Evolutionary conservation across 2,797 vertebrate genomes (phyloP), one percentile per base, ranked within the genome.

Genomic region (Darevskia mixta): DNA sequence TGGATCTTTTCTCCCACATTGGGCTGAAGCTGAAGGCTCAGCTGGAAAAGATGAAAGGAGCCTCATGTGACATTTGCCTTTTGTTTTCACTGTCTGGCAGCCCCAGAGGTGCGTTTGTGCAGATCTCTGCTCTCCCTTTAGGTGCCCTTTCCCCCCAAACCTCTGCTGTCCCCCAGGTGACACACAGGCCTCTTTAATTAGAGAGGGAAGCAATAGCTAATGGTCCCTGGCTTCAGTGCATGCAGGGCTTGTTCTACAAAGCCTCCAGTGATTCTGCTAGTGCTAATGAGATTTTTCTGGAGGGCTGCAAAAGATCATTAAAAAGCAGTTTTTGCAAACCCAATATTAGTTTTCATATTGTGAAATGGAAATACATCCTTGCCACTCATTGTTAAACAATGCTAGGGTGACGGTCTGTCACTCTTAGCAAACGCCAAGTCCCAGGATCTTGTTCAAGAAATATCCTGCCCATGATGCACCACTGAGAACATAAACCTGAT

Each of bases 201-300:
- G 83, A 73, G 85, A 93, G 73, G 45, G 88, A 92, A 92, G 32
- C 67, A 71, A 73, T 64, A 85, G 86, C 88, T 92, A 94, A 94
- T 43, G 89, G 90, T 92, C 82, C 90, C 88, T 35, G 43, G 64
- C 41, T 89, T 79, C 11, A 0, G 77, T 79, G 93, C 58, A 76
- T 55, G 45, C 87, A 94, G 89, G 83, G 92, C 87, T 66, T 3
- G 2, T 66, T 87, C 88, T 92, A 83, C 86, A 86, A 80, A 92
- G 89, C 95, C 83, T 91, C 45, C 64, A 79, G 94, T 90, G 86
- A 88, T 88, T 92, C n/a, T 72, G 27, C 7, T 87, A 79, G 91
- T 94, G 88, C 83, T 97, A 96, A 95, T 96, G 95, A 96, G 94
- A 85, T 95, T 95, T 94, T 96, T 91, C 93, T 90, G 82, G 91